Evolutionary conservation across 2,113 vertebrate species (phyloP), one percentile per base, ranked within the genome.

Genomic region (Malurus cyaneus): DNA sequence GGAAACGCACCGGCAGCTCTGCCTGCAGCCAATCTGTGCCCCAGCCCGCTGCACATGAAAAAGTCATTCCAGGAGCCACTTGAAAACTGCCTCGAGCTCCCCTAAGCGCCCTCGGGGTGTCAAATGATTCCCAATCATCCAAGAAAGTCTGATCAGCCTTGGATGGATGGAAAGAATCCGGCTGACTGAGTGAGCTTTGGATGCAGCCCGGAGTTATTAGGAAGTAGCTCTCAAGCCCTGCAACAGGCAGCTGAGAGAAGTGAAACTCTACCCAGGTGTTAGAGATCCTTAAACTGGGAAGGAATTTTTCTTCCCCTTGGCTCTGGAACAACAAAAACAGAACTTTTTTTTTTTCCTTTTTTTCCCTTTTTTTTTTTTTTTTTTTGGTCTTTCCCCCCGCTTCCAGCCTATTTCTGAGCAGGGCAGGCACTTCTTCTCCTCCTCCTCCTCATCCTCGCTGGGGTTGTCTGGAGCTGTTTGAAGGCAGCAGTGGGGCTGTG

Each of bases 241-340:
- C 89, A 94, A 52, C 79, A 92, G 87, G 97, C 87, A 92, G 94
- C 92, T 94, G 87, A 95, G 95, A 93, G 93, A 47, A 95, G 94
- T 92, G 96, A 96, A 97, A 97, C 96, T 60, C 92, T 96, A 96
- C 96, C 96, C 96, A 97, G 96, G 96, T 97, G 97, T 93, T 93
- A 97, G 94, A 93, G 92, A 96, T 95, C 96, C 88, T 95, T 80
- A 95, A 96, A 94, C 39, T 8, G 91, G 92, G 96, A 96, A 96
- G 85, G 89, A 97, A 96, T 97, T 93, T 97, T 97, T 93, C 94
- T 97, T 97, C 96, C 94, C 96, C 74, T 96, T 96, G 93, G 96
- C 91, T 85, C 91, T 89, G 90, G 53, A 92, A 96, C 96, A 98
- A 97, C 96, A 98, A 97, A 96, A 98, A 97, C 96, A 96, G 76